Percentiles rank a stretch among this genome's conserved stretches.
Conservation (phyloP, 23 tunicate species). For the Phallusia fumigata region DNA sequence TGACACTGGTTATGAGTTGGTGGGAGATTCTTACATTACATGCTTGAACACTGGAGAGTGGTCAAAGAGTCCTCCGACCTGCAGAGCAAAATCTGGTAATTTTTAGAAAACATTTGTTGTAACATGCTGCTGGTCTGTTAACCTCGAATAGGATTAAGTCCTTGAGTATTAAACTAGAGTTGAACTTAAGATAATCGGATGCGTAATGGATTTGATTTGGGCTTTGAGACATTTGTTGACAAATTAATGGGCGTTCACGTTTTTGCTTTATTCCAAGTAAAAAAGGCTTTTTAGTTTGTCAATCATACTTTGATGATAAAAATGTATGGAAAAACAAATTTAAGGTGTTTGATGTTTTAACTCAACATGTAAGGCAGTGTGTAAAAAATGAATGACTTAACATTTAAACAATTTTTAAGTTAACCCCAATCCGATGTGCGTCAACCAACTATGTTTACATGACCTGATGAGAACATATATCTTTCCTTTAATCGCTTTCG, state of each 20-base stretch:
- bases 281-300: too few relatives aligned
- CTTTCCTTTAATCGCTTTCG: too few relatives aligned
- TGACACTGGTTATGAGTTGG: slow-evolving; percentile 9
- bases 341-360: too few relatives aligned
- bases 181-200: background rate
- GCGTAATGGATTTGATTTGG: background rate
- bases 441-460: too few relatives aligned
- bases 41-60: slow-evolving; percentile 24
- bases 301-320: too few relatives aligned
- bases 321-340: too few relatives aligned
- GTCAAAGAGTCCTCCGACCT: slow-evolving; percentile 29
- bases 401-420: too few relatives aligned
- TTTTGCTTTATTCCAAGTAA: background rate
- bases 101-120: background rate
- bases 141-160: background rate
- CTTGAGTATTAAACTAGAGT: background rate
- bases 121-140: background rate
- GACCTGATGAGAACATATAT: too few relatives aligned
- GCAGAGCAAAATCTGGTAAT: slow-evolving; percentile 1
- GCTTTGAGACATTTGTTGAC: background rate
- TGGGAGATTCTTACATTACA: slow-evolving; percentile 13
- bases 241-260: background rate
- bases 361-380: too few relatives aligned
- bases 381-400: too few relatives aligned
- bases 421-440: too few relatives aligned